phyloP scores from a whole-genome alignment of 2,888 invertebrate genomes.

The Drosophila melanocephala region DNA sequence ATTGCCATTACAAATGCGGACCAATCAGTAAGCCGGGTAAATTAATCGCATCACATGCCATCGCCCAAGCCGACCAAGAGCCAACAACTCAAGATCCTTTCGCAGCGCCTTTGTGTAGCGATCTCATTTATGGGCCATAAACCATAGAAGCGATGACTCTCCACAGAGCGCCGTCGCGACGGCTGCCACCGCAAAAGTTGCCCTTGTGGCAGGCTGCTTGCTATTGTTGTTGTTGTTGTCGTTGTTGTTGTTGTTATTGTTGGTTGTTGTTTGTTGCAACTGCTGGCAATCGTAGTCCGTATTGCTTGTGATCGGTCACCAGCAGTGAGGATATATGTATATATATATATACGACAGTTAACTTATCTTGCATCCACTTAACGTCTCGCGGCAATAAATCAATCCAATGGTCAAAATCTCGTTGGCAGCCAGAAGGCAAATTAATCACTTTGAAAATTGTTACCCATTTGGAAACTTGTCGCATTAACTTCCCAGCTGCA shows the following conservation, averaged over 20 bases:
- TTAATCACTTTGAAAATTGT: slow-evolving; percentile 82
- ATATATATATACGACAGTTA: slow-evolving; percentile 70
- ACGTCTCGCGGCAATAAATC: slow-evolving; percentile 82
- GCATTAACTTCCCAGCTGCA: slow-evolving; percentile 74
- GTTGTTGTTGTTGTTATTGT: slow-evolving; percentile 5
- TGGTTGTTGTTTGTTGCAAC: slow-evolving; percentile 23
- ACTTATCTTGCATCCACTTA: slow-evolving; percentile 83
- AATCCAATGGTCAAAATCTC: slow-evolving; percentile 79
- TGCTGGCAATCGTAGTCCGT: slow-evolving; percentile 37
- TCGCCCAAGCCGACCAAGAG: slow-evolving; percentile 23
- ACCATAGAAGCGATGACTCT: slow-evolving; percentile 58
- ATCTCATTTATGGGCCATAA: slow-evolving; percentile 79
- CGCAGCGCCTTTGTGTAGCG: slow-evolving; percentile 59
- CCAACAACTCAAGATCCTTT: slow-evolving; percentile 56
- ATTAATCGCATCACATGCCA: slow-evolving; percentile 71
- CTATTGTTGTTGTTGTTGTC: slow-evolving; percentile 15
- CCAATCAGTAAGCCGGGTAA: slow-evolving; percentile 73
- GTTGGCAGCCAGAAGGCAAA: slow-evolving; percentile 79
- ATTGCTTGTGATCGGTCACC: slow-evolving; percentile 73
- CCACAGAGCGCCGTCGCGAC: slow-evolving; percentile 13
- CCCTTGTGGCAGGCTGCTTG: slow-evolving; percentile 27
- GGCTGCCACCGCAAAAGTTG: slow-evolving; percentile 14
- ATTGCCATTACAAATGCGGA: slow-evolving; percentile 59
- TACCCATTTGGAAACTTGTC: slow-evolving; percentile 80
- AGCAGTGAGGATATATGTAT: slow-evolving; percentile 73